These are phyloP conservation scores for Pseudococcus jackbeardsleyi DNA, from an alignment of 2,888 invertebrate species.

Conservation along the genomic window DNA sequence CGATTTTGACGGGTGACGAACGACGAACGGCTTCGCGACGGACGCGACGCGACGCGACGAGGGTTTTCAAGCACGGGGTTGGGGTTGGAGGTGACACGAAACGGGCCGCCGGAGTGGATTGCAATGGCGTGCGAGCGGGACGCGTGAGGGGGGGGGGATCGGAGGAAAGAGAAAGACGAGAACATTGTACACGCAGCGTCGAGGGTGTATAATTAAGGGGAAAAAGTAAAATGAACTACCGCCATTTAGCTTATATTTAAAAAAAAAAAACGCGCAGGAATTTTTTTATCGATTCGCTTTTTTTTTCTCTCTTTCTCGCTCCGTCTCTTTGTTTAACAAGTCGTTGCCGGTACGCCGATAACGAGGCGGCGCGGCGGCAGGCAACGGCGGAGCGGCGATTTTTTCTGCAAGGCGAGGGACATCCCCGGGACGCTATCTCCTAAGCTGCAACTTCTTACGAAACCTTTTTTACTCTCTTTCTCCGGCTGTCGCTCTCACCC, in stretches of 20 bases:
- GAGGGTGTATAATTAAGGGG: conserved; percentile 65
- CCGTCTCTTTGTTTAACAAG: conserved; percentile 66
- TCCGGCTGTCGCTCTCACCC: conserved; percentile 20
- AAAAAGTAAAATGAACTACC: conserved; percentile 65
- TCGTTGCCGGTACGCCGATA: conserved; percentile 55
- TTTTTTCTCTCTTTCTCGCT: conserved; percentile 65
- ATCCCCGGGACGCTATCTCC: conserved; percentile 64
- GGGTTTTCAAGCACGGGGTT: conserved; percentile 25
- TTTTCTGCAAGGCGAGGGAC: conserved; percentile 54
- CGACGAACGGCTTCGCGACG: background rate
- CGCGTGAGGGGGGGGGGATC: no score
- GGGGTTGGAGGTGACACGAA: background rate
- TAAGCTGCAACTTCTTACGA: conserved; percentile 63
- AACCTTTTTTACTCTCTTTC: conserved; percentile 65
- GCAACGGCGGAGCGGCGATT: conserved; percentile 33
- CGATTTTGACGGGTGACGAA: no score
- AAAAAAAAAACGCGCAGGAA: conserved; percentile 69
- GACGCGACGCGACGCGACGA: background rate
- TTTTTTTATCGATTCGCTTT: conserved; percentile 69
- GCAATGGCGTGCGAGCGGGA: conserved; percentile 20
- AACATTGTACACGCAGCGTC: conserved; percentile 66
- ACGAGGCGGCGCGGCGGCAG: conserved; percentile 1
- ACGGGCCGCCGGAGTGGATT: conserved; percentile 63
- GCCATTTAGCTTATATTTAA: conserved; percentile 65
- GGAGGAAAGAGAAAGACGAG: conserved; percentile 46